These are phyloP conservation scores for Proisotoma minuta DNA, from an alignment of 2,888 invertebrate species.

Conservation along the genomic window DNA sequence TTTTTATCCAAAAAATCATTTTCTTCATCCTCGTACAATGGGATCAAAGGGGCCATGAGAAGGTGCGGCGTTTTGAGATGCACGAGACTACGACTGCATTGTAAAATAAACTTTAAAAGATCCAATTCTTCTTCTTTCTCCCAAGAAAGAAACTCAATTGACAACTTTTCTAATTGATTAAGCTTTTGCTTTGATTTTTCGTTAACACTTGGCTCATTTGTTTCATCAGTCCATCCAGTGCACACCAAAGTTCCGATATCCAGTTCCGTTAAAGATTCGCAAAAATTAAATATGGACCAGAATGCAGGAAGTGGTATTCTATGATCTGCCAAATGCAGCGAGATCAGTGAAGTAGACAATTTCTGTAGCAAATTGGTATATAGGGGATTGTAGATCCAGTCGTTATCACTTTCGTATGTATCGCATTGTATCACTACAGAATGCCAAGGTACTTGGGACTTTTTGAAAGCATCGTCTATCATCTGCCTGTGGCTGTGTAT, in stretches of 20 bases:
- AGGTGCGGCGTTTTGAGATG: constrained; percentile 6
- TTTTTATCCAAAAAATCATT: background rate
- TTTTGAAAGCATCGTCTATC: background rate
- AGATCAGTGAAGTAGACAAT: background rate
- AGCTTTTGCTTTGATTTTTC: background rate
- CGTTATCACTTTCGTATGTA: background rate
- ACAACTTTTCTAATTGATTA: background rate
- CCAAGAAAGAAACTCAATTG: background rate
- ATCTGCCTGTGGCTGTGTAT: background rate
- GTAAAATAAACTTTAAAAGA: background rate
- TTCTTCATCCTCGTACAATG: constrained; percentile 2
- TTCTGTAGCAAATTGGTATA: constrained; percentile 2
- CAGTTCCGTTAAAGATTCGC: background rate
- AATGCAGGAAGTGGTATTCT: background rate
- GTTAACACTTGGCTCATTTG: background rate
- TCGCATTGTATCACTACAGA: constrained; percentile 4
- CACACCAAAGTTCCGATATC: constrained; percentile 3
- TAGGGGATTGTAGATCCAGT: constrained; percentile 4
- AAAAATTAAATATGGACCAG: background rate
- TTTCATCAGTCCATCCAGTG: background rate
- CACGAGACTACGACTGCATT: background rate
- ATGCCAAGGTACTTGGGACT: background rate
- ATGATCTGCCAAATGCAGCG: background rate
- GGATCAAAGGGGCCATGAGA: constrained; percentile 2
- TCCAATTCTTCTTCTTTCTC: background rate